Evolutionary conservation across 2,113 vertebrate species (phyloP), one percentile per base, ranked within the genome.

Genomic region (Scomber scombrus): DNA sequence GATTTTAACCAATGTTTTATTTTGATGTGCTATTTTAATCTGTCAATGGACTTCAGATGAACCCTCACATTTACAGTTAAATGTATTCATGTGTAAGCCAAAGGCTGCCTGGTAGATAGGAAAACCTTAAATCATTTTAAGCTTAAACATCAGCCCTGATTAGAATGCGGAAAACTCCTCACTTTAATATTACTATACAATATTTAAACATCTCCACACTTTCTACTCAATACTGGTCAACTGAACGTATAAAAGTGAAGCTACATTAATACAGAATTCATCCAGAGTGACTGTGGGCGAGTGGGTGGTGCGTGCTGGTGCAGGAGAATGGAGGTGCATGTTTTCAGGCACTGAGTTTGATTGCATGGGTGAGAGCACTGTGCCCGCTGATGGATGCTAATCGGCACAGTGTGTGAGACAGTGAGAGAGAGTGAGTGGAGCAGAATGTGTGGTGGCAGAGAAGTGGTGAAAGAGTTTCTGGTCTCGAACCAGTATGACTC

Each of bases 401-500:
- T 23, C n/a, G 29, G 66, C 71, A 56, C 84, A 51, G 78, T 57
- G 88, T 14, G 82, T 57, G 82, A 68, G 64, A 63, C 63, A 69
- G 81, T 60, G 55, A 56, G 56, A 21, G 67, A 45, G 7, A 58
- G 15, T n/a, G 56, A 56, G 67, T 61, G 68, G 26, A 81, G 82
- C 34, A 77, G 69, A n/a, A 75, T 63, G 81, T 63, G 64, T 69
- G 60, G 52, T 26, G 80, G 57, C 11, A 75, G 62, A 71, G 72
- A 65, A 51, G 75, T 29, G 60, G 77, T 82, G 88, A 26, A 3
- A 26, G 23, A 75, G 65, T 10, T 6, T 71, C 69, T 66, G 79
- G 40, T 73, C 69, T 26, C 26, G 14, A 66, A 66, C 75, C 66
- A 75, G 72, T 23, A 88, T 84, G 90, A 88, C 73, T 82, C 92